Base-by-base conservation (phyloP, 2,113 vertebrate genomes). In the Hiodon alosoides region DNA sequence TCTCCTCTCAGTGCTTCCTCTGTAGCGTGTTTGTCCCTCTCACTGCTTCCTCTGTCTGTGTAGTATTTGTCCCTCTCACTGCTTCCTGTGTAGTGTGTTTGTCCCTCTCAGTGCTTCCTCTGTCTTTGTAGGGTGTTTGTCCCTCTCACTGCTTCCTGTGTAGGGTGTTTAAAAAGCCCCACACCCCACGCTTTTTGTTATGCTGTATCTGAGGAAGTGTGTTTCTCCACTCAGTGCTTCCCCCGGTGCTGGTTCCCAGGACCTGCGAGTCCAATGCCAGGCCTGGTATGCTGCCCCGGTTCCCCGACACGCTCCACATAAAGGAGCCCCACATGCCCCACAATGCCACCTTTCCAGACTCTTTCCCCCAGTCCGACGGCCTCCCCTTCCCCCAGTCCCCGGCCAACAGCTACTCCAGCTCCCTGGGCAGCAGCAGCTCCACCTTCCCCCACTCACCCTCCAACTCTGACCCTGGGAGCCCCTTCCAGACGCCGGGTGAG, bases 401-500 rank as follows among this genome's bases (percentile, higher is more conserved):
- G 62, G 87, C 78, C 78, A 92, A 91, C 87, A 93, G 92, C 78
- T 94, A 93, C 68, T 91, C 92, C 3, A 93, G 90, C 80, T 94
- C 92, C 0, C 93, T 92, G 3, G 93, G 93, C 62, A 88, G 92
- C 84, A 91, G 92, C 85, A 91, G 87, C 17, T 88, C 91, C 82
- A 92, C 93, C 81, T 92, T 93, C 70, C 93, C 92, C 0, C 92
- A 92, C 70, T 93, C 93, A 14, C 93, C 93, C 4, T 86, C 91
- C 87, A 93, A 91, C 86, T 94, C 93, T 6, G 93, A 93, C 79
- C 90, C 93, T 0, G 93, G 92, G 82, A 94, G 93, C 78, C 93
- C 93, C 69, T 94, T 94, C 70, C 92, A 94, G 83, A 91, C 94
- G 82, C 92, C 93, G 89, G 93, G 93, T 94, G 85, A 89, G 89